These are phyloP conservation scores for Dryobota labecula DNA, from an alignment of 2,888 invertebrate genomes.

Conservation along the genomic window DNA sequence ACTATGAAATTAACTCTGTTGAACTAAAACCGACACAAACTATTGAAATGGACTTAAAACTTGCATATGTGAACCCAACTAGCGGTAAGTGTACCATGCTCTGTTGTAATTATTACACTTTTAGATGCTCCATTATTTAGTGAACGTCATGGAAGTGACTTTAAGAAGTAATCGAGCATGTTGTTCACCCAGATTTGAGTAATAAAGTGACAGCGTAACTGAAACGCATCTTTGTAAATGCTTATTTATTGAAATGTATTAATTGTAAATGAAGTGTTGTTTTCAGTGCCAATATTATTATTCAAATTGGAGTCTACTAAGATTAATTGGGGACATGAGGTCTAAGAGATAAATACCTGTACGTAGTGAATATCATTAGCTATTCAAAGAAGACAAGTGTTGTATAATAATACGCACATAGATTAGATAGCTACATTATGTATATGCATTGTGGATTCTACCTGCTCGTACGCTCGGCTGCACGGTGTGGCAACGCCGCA, in stretches of 20 bases:
- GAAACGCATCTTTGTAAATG: conserved; percentile 6
- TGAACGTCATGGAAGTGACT: conserved; percentile 43
- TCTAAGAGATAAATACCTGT: conserved; percentile 65
- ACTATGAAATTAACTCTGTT: conserved; percentile 85
- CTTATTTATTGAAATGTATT: conserved; percentile 1
- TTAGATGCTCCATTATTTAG: conserved; percentile 36
- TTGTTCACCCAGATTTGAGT: conserved; percentile 18
- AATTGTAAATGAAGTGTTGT: conserved; percentile 30
- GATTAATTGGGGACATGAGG: conserved; percentile 84
- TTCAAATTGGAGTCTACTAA: conserved; percentile 78
- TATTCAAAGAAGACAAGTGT: conserved; percentile 83
- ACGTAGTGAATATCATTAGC: conserved; percentile 69
- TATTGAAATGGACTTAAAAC: conserved; percentile 91
- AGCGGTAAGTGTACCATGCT: conserved; percentile 88
- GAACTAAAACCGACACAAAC: conserved; percentile 87
- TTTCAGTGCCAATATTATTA: conserved; percentile 66
- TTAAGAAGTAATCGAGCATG: conserved; percentile 26
- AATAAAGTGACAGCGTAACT: conserved; percentile 13
- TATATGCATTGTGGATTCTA: conserved; percentile 84
- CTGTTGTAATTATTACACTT: conserved; percentile 49
- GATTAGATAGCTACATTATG: conserved; percentile 70
- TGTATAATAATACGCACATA: conserved; percentile 83
- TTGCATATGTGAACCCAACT: conserved; percentile 91
- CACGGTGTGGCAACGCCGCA: conserved; percentile 89
- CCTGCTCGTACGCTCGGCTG: conserved; percentile 86